Base-by-base conservation (phyloP, 2,113 vertebrate species). In the Amphiprion percula region DNA sequence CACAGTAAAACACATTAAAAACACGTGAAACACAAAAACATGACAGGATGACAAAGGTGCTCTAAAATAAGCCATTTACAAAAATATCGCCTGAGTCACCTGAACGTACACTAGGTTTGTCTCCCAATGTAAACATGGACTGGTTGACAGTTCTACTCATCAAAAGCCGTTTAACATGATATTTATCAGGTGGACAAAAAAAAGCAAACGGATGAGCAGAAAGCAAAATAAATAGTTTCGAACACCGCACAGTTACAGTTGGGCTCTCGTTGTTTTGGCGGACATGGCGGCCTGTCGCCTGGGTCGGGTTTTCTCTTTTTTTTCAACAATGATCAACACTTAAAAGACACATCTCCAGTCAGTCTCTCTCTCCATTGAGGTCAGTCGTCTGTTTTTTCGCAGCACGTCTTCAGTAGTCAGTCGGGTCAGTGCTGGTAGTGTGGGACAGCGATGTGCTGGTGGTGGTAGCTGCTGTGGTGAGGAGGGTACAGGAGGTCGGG, bases 381-480 rank as follows among this genome's bases (percentile, higher is more conserved):
- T 92, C 83, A 78, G 77, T 91, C 80, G 28, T 87, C 85, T 54
- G 68, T 86, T 67, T 37, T 37, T 37, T 84, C 16, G 23, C 79
- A 70, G 74, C 75, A 41, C 37, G 14, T 83, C 83, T 28, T 74
- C 68, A 56, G 75, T 50, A 66, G 79, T 73, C 77, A 5, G 28
- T 33, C 54, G 2, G 84, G 88, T 97, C 95, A 97, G 94, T 95
- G 97, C 87, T 96, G 96, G 94, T 96, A 98, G 92, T 97, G 95
- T 47, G 96, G 95, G 66, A 97, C 95, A 70, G 95, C 93, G 88
- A 97, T 95, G 77, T 97, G 97, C 86, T 96, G 96, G 91, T 95
- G 97, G 87, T 96, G 95, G 19, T 96, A 96, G 90, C 94, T 94
- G 82, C 90, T 79, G 73, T 90, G 90, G 2, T 96, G 94, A 9